Conservation (phyloP, 2,888 invertebrate genomes). For the Lymantria dispar region DNA sequence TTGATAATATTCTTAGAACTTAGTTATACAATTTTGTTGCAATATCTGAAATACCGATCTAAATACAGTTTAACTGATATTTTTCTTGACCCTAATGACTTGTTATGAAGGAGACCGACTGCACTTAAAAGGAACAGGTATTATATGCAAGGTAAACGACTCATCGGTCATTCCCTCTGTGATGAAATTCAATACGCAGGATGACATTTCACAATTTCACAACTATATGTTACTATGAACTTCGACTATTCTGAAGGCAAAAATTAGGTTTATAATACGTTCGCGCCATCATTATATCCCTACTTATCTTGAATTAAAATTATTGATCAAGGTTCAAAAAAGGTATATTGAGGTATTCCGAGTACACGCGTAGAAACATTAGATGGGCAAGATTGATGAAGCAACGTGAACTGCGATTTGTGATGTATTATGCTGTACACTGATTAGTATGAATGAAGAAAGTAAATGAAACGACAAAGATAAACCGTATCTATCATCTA, state of each 20-base stretch:
- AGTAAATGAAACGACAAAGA: no score
- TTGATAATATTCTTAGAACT: neutral
- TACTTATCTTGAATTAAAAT: no score
- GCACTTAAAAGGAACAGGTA: constrained; percentile 11
- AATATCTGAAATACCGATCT: neutral
- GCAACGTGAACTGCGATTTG: no score
- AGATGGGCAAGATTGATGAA: no score
- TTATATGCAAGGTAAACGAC: constrained; percentile 13
- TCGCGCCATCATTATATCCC: no score
- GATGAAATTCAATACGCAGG: constrained; percentile 4
- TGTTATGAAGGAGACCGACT: constrained; percentile 16
- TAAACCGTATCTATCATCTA: no score
- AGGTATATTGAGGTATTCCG: no score
- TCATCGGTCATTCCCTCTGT: constrained; percentile 30
- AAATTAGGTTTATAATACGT: neutral
- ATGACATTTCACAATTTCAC: neutral
- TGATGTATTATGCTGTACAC: no score
- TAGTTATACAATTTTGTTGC: neutral
- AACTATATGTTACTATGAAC: neutral
- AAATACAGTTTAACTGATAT: constrained; percentile 7
- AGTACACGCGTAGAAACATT: no score
- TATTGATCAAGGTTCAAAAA: no score
- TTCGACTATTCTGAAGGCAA: neutral
- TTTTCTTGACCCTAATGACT: constrained; percentile 13
- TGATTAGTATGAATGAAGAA: no score